Conservation (phyloP, 2,797 vertebrate genomes). For the Otus scops region DNA sequence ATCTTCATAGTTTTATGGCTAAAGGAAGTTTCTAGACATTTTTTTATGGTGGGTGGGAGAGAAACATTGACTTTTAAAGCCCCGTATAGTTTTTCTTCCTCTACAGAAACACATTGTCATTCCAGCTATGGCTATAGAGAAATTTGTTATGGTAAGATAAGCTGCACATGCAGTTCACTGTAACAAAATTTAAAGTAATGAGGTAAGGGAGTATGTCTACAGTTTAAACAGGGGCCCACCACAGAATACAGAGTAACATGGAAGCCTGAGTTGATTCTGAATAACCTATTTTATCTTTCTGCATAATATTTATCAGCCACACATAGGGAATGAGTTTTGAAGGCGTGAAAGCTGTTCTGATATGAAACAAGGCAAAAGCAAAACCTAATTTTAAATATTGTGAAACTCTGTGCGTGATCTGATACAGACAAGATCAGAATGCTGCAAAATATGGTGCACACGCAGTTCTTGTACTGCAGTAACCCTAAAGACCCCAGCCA, state of each 20-base stretch:
- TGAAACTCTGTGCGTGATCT: neutral
- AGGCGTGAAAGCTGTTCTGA: neutral
- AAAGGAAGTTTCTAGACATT: neutral
- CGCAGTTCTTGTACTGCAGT: neutral
- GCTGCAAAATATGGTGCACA: neutral
- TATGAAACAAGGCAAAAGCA: neutral
- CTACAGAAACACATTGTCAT: constrained; percentile 38
- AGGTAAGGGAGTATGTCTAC: constrained; percentile 30
- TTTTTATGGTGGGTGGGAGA: constrained; percentile 11
- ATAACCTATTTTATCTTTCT: neutral
- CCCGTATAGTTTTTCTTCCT: constrained; percentile 33
- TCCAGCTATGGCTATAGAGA: constrained; percentile 33
- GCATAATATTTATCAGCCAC: neutral
- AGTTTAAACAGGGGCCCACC: neutral
- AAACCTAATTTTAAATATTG: neutral
- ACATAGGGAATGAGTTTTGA: neutral
- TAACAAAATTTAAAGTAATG: constrained; percentile 38
- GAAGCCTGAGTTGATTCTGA: constrained; percentile 3
- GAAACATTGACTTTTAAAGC: constrained; percentile 6
- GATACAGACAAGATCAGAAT: neutral
- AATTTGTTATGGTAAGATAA: constrained; percentile 50
- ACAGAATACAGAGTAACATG: neutral
- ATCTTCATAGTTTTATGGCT: neutral
- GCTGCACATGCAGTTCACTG: constrained; percentile 5
- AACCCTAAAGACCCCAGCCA: neutral